Conservation (phyloP, 2,888 invertebrate genomes). For the Oscheius sp. region DNA sequence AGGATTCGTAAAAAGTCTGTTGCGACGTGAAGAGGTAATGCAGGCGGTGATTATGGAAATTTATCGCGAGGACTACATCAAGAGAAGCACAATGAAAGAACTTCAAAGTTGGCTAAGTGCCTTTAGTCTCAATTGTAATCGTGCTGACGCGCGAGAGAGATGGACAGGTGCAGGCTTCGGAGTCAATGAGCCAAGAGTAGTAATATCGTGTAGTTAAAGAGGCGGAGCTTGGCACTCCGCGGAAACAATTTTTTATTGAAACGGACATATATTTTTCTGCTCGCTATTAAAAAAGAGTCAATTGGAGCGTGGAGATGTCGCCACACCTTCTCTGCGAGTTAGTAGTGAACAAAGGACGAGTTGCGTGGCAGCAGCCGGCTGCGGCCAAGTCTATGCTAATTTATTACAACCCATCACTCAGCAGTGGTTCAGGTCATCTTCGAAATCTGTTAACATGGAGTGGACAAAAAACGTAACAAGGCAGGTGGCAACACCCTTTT, state of each 20-base stretch:
- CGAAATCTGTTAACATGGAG: neutral
- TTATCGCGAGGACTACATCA: conserved; percentile 36
- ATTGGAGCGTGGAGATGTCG: no score
- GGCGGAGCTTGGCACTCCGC: neutral
- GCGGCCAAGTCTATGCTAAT: conserved; percentile 29
- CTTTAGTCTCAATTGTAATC: conserved; percentile 19
- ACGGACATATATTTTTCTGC: neutral
- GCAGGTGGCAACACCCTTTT: neutral
- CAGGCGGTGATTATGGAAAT: conserved; percentile 35
- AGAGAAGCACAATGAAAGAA: conserved; percentile 15
- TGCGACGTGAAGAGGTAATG: conserved; percentile 4
- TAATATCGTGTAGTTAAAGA: conserved; percentile 12
- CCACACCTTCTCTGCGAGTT: neutral
- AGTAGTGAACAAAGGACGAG: neutral
- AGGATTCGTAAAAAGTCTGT: conserved; percentile 19
- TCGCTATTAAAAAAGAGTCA: no score
- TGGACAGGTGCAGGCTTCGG: conserved; percentile 27
- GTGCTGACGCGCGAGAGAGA: conserved; percentile 27
- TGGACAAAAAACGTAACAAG: neutral
- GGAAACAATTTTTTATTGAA: neutral
- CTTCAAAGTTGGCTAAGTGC: conserved; percentile 8
- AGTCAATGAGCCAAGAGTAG: conserved; percentile 21
- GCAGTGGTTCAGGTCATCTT: conserved; percentile 5
- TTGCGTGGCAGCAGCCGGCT: conserved; percentile 16
- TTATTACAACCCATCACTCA: conserved; percentile 37